phyloP scores from a whole-genome alignment of 2,113 vertebrate genomes.

The Neoarius graeffei region DNA sequence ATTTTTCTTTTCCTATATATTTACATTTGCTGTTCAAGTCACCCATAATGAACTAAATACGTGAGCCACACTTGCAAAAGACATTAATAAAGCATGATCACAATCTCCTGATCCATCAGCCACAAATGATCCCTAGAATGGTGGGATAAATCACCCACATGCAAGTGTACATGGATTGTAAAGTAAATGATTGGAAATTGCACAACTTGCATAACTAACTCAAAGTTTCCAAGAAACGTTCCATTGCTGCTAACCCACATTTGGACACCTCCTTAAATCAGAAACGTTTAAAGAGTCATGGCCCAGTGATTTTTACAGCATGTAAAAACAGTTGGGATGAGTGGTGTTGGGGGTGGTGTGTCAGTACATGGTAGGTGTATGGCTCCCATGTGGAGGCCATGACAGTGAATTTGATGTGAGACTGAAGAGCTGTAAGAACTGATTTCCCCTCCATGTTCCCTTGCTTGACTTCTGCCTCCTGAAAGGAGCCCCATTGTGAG shows the following conservation, averaged over 20 bases:
- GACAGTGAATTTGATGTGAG: slow-evolving; percentile 54
- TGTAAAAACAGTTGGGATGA: slow-evolving; percentile 40
- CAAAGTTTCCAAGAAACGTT: slow-evolving; percentile 49
- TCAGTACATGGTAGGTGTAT: background rate
- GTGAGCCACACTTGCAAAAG: background rate
- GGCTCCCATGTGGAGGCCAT: slow-evolving; percentile 47
- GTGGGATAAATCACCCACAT: slow-evolving; percentile 30
- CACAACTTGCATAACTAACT: slow-evolving; percentile 33
- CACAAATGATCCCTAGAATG: slow-evolving; percentile 37
- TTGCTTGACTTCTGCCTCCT: slow-evolving; percentile 44
- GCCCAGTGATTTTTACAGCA: slow-evolving; percentile 45
- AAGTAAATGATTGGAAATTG: slow-evolving; percentile 45
- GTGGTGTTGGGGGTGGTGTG: slow-evolving; percentile 32
- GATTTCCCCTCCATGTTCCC: slow-evolving; percentile 51
- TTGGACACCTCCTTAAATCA: slow-evolving; percentile 42
- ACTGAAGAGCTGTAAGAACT: slow-evolving; percentile 49
- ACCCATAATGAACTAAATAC: background rate
- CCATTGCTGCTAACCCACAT: slow-evolving; percentile 28
- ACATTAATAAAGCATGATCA: slow-evolving; percentile 20
- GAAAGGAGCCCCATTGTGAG: slow-evolving; percentile 59
- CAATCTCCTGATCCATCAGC: slow-evolving; percentile 30
- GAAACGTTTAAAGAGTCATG: slow-evolving; percentile 43
- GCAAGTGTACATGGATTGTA: slow-evolving; percentile 8
- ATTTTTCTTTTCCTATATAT: background rate
- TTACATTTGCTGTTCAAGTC: background rate